These are phyloP conservation scores for Sapajus apella DNA, from an alignment of 2,113 vertebrate genomes.

Conservation along the genomic window DNA sequence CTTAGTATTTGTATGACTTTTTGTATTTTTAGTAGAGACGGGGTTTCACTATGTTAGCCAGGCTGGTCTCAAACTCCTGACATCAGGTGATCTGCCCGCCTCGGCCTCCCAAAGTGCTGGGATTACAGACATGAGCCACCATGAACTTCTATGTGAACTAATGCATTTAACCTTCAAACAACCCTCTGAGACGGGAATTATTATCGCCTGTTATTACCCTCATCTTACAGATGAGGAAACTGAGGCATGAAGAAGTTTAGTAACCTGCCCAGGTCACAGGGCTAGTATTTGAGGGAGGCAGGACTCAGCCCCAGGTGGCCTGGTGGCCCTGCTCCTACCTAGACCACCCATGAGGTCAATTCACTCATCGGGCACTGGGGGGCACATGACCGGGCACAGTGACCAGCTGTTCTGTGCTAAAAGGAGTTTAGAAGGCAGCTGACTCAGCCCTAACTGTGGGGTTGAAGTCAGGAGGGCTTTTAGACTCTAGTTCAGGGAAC, in stretches of 20 bases:
- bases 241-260: background rate
- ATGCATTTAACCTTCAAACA: background rate
- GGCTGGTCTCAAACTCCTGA: too few species aligned
- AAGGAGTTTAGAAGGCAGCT: background rate
- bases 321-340: background rate
- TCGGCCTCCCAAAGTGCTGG: too few species aligned
- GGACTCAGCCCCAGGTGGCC: background rate
- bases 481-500: background rate
- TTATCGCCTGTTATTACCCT: accelerated
- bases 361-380: background rate
- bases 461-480: background rate
- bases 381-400: accelerated
- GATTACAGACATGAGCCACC: too few species aligned
- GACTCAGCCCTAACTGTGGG: accelerated
- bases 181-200: accelerated
- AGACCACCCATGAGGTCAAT: background rate
- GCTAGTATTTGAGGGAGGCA: background rate
- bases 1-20: too few species aligned
- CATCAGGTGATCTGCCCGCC: too few species aligned
- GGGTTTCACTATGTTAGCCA: too few species aligned
- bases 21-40: too few species aligned
- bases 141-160: accelerated
- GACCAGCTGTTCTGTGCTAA: background rate
- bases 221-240: background rate
- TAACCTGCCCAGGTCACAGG: accelerated